Base-by-base conservation (phyloP, 2,797 vertebrate species). In the Sandelia bainsii region DNA sequence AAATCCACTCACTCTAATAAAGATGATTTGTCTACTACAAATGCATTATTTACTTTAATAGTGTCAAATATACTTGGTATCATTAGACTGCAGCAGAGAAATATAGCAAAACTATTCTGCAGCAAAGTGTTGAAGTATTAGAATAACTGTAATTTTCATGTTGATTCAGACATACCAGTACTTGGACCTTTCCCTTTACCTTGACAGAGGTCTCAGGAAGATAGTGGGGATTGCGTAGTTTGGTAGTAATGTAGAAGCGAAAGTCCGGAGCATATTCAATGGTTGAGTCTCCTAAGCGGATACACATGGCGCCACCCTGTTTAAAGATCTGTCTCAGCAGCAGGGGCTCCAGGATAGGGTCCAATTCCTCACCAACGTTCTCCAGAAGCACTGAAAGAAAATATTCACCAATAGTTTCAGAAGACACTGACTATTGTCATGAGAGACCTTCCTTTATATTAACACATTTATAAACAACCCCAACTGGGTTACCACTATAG, bases 251-350 rank as follows among this genome's bases (percentile, higher is more conserved):
- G 69, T 97, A 97, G 87, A 98, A 97, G 65, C 95, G 94, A 77
- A 99, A 97, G 82, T 97, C 94, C 0, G 94, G 94, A 11, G 95
- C 86, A 2, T 96, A 96, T 65, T 97, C 96, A 0, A 96, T 93
- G 45, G 93, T 95, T 9, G 95, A 91, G 72, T 97, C 96, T 29
- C 96, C 96, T 20, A 98, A 92, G 3, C 96, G 95, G 77, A 98
- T 96, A 63, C 95, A 97, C 1, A 91, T 62, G 20, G 93, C 94
- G 17, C 96, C 96, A 0, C 94, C 93, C 62, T 97, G 96, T 86
- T 97, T 98, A 86, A 98, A 97, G 5, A 94, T 96, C 91, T 97
- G 95, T 59, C 95, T 96, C 20, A 98, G 94, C 59, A 98, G 87
- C 57, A 97, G 93, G 8, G 96, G 96, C 79, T 97, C 96, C 69